Evolutionary conservation across 2,113 vertebrate species (phyloP), one percentile per base, ranked within the genome.

Genomic region (Myiozetetes cayanensis): DNA sequence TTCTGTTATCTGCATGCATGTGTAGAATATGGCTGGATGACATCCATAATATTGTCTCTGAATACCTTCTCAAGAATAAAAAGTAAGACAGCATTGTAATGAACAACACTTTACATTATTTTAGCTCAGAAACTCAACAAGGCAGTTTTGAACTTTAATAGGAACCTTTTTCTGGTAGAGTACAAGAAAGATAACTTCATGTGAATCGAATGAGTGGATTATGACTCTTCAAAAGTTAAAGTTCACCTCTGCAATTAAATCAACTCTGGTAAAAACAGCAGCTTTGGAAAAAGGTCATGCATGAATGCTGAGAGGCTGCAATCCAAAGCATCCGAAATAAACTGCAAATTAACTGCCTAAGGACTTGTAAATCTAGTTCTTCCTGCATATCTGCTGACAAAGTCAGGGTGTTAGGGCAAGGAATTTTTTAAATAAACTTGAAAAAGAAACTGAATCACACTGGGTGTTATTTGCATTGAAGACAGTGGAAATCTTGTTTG

Each of bases 241-340:
- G 95, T 96, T 98, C 97, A 95, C 93, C 87, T 91, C 67, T 89
- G 65, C 87, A 96, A 97, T 97, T 97, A 97, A 95, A 96, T 96
- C 81, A 93, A n/a, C 49, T 85, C 75, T 22, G 53, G 65, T 85
- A 78, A 92, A 94, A 92, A 87, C 61, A 91, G 37, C 30, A 72
- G 78, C 73, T 87, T 87, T 93, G 49, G 66, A 73, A 71, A 94
- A 96, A 97, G 96, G 96, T 96, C 96, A 90, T 49, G 68, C 66
- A 76, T 89, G 85, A 95, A 27, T 58, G 65, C 67, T 90, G 56
- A 89, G 79, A 79, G 52, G 58, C 63, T 79, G 67, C 43, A 86
- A 95, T 80, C 75, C 67, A 91, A 79, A 92, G 23, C 30, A 44
- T 61, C 27, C 39, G 62, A 94, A 93, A 95, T 74, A 90, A 96